Conservation (phyloP, 2,888 invertebrate genomes). For the Sympetrum striolatum region DNA sequence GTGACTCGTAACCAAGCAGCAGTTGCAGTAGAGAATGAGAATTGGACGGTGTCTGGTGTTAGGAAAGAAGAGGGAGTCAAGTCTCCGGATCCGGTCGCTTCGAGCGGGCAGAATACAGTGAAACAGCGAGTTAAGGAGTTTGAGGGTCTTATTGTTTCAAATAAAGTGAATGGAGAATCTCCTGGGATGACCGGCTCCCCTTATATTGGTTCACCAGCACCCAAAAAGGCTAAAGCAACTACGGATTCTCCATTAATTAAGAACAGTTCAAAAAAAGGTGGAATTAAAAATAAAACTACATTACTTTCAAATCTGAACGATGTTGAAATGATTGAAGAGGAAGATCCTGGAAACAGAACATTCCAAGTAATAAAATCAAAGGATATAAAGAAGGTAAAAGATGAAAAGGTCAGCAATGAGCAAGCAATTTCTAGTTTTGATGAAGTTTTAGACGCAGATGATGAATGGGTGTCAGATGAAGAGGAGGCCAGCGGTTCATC, state of each 20-base stretch:
- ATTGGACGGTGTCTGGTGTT: neutral
- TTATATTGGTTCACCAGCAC: neutral
- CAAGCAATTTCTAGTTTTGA: neutral
- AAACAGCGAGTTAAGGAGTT: neutral
- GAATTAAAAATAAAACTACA: neutral
- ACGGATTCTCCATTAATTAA: neutral
- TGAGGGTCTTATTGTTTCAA: neutral
- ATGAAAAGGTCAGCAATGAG: neutral
- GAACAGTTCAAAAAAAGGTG: neutral
- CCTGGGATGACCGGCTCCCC: neutral
- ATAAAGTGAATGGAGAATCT: neutral
- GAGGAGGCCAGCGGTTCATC: neutral
- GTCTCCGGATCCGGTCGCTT: neutral
- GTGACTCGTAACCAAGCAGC: neutral
- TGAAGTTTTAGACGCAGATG: neutral
- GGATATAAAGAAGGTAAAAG: neutral
- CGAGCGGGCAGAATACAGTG: neutral
- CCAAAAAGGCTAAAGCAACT: neutral
- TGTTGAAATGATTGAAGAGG: neutral
- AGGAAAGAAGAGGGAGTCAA: neutral
- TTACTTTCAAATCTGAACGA: neutral
- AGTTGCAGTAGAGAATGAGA: neutral
- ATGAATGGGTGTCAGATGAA: slow-evolving; percentile 26
- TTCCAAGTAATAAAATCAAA: neutral
- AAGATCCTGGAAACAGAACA: neutral